Base-by-base conservation (phyloP, 2,888 invertebrate genomes). In the Ennomos fuscantarius region DNA sequence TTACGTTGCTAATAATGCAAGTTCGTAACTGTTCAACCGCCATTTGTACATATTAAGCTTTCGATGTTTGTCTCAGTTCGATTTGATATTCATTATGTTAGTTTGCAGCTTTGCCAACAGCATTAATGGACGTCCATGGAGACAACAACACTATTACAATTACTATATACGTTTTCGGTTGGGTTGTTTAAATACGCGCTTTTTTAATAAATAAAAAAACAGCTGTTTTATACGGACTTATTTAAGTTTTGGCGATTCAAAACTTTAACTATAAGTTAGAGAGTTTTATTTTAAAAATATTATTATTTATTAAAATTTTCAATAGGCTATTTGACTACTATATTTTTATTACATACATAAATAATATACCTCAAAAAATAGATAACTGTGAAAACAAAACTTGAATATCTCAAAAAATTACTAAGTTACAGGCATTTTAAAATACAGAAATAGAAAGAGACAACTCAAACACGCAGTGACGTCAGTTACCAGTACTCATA, bases 201-300 rank as follows among this genome's bases (percentile, higher is more conserved):
- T 79, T 76, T 70, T 79, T 57, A 75, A 71, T 67, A 73, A 73
- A 78, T 76, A 24, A 24, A 24, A 15, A 24, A 24, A 24, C 77
- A 75, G 78, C 80, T 76, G 83, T 84, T 86, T 82, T 81, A 78
- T 83, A 83, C 77, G 74, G 79, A 89, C 92, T 92, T 92, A 91
- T 92, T 91, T 91, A 87, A 86, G 92, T 92, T 92, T 92, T 92
- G 91, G 81, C 82, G 66, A 84, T 84, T 84, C 91, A 92, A 92
- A 92, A 92, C 92, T 91, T 88, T 90, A 89, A 91, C 89, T 90
- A 91, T 92, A 90, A 92, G 92, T 92, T 92, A 89, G 85, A 87
- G 85, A 82, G 82, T 84, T 88, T 72, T 72, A 64, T 77, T 81
- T 79, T 77, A 78, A 73, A 55, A 47, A 33, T 50, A 53, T 52